phyloP scores from a whole-genome alignment of 1,140 invertebrate genomes.

The Drosophila melanica region DNA sequence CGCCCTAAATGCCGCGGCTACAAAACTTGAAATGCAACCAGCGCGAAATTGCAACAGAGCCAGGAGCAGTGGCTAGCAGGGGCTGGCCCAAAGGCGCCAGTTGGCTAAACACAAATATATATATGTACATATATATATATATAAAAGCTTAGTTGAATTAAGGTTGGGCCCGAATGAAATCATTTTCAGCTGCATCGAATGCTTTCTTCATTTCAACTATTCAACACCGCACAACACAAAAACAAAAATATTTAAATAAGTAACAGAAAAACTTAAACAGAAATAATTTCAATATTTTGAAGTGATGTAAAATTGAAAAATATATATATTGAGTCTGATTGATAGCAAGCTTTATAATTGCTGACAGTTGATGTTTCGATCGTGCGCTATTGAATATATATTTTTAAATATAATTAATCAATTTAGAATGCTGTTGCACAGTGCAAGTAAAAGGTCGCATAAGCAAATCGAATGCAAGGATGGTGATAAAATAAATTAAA shows the following conservation, averaged over 20 bases:
- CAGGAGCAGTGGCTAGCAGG: slow-evolving; percentile 14
- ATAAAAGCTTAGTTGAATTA: slow-evolving; percentile 79
- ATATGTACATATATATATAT: slow-evolving; percentile 70
- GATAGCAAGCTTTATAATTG: no score
- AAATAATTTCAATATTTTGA: no score
- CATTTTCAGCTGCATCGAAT: slow-evolving; percentile 63
- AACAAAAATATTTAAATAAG: neutral
- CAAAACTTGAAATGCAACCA: slow-evolving; percentile 79
- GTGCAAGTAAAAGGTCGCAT: slow-evolving; percentile 8
- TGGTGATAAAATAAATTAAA: neutral
- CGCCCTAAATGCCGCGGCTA: slow-evolving; percentile 52
- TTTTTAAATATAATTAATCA: no score
- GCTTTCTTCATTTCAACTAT: neutral
- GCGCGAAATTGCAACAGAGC: slow-evolving; percentile 71
- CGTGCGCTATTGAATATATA: no score
- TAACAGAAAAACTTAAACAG: neutral
- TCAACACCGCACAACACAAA: slow-evolving; percentile 12
- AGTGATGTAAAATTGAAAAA: no score
- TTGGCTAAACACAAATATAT: slow-evolving; percentile 61
- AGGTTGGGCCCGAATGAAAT: slow-evolving; percentile 74
- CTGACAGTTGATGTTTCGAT: no score
- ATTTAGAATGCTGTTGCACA: slow-evolving; percentile 5
- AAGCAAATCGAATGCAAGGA: slow-evolving; percentile 22
- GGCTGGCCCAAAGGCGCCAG: slow-evolving; percentile 58
- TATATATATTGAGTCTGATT: no score